A percentile compares a stretch with the other conserved stretches of the same genome.
phyloP scores from a whole-genome alignment of 1,140 invertebrate genomes.

The Aleiodes sp. region DNA sequence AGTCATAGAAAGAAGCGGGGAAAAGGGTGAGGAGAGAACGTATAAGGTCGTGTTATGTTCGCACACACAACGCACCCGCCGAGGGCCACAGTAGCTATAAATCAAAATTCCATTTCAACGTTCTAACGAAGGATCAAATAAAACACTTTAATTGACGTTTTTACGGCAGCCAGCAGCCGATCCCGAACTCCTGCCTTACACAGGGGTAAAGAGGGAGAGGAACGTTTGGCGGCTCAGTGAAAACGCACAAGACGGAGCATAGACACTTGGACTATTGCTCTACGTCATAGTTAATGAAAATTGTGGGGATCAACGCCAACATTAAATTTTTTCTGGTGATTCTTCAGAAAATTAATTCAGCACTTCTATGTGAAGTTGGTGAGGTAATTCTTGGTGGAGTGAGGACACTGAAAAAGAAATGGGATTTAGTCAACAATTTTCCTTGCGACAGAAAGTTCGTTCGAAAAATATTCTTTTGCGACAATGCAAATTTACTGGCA shows the following conservation, averaged over 20 bases:
- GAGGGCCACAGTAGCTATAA: constrained; percentile 52
- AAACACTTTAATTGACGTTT: constrained; percentile 69
- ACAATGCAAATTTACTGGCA: too few relatives aligned
- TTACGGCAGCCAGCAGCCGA: constrained; percentile 65
- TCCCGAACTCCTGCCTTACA: constrained; percentile 37
- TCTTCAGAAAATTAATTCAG: too few relatives aligned
- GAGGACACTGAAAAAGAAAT: too few relatives aligned
- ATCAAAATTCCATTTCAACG: constrained; percentile 69
- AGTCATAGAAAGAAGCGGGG: neutral
- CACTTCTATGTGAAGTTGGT: too few relatives aligned
- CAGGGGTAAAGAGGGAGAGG: neutral
- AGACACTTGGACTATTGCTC: too few relatives aligned
- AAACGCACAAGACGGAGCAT: constrained; percentile 3
- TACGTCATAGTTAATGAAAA: too few relatives aligned
- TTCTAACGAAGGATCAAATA: constrained; percentile 69
- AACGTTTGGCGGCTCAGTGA: neutral
- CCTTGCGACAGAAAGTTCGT: too few relatives aligned
- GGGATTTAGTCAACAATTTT: too few relatives aligned
- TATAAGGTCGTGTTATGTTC: constrained; percentile 14
- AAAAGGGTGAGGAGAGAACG: neutral
- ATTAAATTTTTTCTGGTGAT: too few relatives aligned
- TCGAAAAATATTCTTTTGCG: too few relatives aligned
- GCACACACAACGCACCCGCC: constrained; percentile 22
- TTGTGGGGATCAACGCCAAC: too few relatives aligned
- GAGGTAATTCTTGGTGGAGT: too few relatives aligned